Base-by-base conservation (phyloP, 2,797 vertebrate genomes). In the Clarias laeviceps region DNA sequence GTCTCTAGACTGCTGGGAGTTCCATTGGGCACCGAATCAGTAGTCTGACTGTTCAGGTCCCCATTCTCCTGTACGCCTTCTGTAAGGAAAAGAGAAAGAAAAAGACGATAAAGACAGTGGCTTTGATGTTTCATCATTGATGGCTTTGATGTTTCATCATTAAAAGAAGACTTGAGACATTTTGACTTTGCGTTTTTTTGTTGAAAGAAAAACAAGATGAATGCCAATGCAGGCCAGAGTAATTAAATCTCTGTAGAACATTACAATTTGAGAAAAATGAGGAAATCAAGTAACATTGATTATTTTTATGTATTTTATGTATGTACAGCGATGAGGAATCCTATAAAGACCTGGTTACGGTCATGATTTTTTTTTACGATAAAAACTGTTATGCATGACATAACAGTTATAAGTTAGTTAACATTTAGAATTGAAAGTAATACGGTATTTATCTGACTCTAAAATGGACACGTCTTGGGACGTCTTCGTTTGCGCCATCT, bases 21-120 rank as follows among this genome's bases (percentile, higher is more conserved):
- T 12, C 50, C 59, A 22, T 74, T 84, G 32, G 82, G 57, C 9
- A 72, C 17, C 6, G 66, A 66, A 68, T 91, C 90, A 5, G 91
- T 93, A 7, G 90, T 61, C 0, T 93, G 92, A 27, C 87, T 89
- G 0, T 91, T 93, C 6, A 85, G 82, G 61, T 93, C 93, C 5
- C 85, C 70, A 14, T 89, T 92, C 62, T 91, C 93, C 81, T 74
- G 64, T 0, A 22, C 12, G 77, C 81, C 86, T n/a, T 91, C 92
- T 91, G 83, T 27, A 22, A 6, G 15, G 50, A 78, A 70, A 34
- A 56, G 54, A 54, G 32, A 76, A 9, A 73, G 20, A 57, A 62
- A n/a, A 40, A 15, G 5, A 37, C 24, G 37, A 24, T 40, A 45
- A 22, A 73, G 17, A 61, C 0, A 45, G 56, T 22, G 45, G 32